Evolutionary conservation across 2,888 invertebrate species (phyloP).

Genomic region (Choreutis nemorana): DNA sequence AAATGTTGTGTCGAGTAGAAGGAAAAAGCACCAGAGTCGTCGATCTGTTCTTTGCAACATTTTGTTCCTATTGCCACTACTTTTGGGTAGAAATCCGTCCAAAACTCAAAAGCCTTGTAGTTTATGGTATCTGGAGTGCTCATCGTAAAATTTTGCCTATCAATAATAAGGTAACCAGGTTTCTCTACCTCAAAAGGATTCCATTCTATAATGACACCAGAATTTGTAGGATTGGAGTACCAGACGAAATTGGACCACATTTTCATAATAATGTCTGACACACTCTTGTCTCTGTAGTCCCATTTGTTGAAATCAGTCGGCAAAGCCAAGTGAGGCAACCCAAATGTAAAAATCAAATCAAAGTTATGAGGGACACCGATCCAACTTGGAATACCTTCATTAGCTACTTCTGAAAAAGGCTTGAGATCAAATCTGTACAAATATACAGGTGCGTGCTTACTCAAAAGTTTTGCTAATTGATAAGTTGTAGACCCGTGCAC

Average conservation of each 20-base stretch:
- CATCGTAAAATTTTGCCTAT: slow-evolving; percentile 78
- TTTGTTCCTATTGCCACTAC: slow-evolving; percentile 75
- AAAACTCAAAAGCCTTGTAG: slow-evolving; percentile 81
- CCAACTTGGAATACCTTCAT: slow-evolving; percentile 77
- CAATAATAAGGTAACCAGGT: slow-evolving; percentile 77
- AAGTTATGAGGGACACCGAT: slow-evolving; percentile 82
- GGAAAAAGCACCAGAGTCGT: slow-evolving; percentile 39
- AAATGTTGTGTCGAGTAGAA: slow-evolving; percentile 19
- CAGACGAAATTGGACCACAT: slow-evolving; percentile 83
- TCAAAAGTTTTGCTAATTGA: slow-evolving; percentile 71
- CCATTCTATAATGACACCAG: slow-evolving; percentile 79
- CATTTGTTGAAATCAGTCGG: slow-evolving; percentile 70
- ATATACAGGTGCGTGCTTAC: slow-evolving; percentile 69
- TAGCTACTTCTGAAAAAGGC: slow-evolving; percentile 70
- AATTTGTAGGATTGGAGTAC: slow-evolving; percentile 74
- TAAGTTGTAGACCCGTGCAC: slow-evolving; percentile 77
- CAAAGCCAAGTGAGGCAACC: slow-evolving; percentile 76
- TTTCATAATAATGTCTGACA: slow-evolving; percentile 81
- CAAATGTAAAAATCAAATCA: slow-evolving; percentile 84
- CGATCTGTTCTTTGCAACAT: slow-evolving; percentile 73
- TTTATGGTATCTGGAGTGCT: slow-evolving; percentile 72
- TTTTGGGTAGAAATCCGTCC: slow-evolving; percentile 85
- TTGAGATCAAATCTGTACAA: slow-evolving; percentile 81
- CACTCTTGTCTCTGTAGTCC: slow-evolving; percentile 80
- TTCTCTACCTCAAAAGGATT: slow-evolving; percentile 71